These are phyloP conservation scores for Montipora cactus DNA, from an alignment of 64 coral and sea anemone genomes.

Conservation along the genomic window DNA sequence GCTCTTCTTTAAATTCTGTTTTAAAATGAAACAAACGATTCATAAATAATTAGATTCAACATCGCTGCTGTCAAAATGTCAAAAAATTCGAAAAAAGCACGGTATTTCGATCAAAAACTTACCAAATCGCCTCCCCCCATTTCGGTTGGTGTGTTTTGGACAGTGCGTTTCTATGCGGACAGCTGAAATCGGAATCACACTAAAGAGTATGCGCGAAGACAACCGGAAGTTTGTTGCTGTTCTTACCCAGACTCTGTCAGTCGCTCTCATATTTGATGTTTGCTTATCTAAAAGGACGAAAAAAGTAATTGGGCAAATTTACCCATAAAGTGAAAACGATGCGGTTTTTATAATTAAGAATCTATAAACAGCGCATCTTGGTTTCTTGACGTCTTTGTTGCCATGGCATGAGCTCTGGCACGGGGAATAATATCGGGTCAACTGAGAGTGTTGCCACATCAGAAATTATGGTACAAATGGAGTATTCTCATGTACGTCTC, in stretches of 20 bases:
- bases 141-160: not conserved
- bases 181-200: not conserved
- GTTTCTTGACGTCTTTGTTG: slow-evolving; percentile 36
- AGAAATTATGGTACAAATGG: not conserved
- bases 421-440: not conserved
- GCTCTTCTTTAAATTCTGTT: slow-evolving; percentile 99
- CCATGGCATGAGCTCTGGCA: slow-evolving; percentile 9
- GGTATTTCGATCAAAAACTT: slow-evolving; percentile 30
- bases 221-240: not conserved
- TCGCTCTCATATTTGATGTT: not conserved
- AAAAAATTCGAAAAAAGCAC: not conserved
- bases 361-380: not conserved
- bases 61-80: not conserved
- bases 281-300: not conserved
- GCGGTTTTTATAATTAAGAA: not conserved
- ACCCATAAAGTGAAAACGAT: too few species aligned
- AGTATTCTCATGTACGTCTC: not conserved
- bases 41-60: not conserved
- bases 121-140: slow-evolving; percentile 98
- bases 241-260: not conserved
- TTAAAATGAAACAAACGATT: slow-evolving; percentile 16
- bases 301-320: too few species aligned
- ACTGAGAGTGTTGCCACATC: not conserved
- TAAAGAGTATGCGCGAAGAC: not conserved
- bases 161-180: not conserved